Evolutionary conservation across 2,113 vertebrate species (phyloP).

Genomic region (Oreotragus oreotragus): DNA sequence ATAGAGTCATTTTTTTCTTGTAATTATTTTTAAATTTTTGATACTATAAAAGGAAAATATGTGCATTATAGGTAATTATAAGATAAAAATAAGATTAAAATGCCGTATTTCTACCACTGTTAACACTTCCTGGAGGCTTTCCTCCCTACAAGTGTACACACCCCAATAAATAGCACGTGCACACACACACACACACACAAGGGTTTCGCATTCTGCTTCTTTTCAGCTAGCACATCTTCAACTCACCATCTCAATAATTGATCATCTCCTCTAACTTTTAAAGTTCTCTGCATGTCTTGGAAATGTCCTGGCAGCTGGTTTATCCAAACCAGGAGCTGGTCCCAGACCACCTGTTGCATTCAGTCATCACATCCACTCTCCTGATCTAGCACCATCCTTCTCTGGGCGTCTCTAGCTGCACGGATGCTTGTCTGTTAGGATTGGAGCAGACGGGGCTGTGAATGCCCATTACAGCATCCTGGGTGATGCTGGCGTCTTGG

Average conservation of each 20-base stretch:
- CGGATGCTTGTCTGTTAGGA: rapidly evolving
- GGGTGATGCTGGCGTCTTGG: background rate
- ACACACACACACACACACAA: too few relatives aligned
- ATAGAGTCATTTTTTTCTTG: background rate
- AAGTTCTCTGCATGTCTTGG: background rate
- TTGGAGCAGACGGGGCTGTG: background rate
- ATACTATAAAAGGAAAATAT: background rate
- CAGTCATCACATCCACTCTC: background rate
- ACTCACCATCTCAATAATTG: background rate
- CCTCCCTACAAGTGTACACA: background rate
- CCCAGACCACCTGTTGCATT: background rate
- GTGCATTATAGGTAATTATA: background rate
- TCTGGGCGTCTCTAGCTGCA: too few relatives aligned
- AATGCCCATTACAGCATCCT: background rate
- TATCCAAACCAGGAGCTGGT: background rate
- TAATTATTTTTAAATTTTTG: background rate
- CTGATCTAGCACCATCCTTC: background rate
- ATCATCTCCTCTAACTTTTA: background rate
- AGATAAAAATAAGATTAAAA: background rate
- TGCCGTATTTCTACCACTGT: background rate
- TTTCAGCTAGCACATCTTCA: background rate
- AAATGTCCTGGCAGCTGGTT: background rate
- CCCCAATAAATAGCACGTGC: background rate
- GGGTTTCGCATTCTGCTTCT: background rate
- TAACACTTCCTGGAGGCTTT: background rate